A percentile compares a stretch with the other conserved stretches of the same genome.
phyloP scores from a whole-genome alignment of 2,113 vertebrate species.

The Scophthalmus maximus region DNA sequence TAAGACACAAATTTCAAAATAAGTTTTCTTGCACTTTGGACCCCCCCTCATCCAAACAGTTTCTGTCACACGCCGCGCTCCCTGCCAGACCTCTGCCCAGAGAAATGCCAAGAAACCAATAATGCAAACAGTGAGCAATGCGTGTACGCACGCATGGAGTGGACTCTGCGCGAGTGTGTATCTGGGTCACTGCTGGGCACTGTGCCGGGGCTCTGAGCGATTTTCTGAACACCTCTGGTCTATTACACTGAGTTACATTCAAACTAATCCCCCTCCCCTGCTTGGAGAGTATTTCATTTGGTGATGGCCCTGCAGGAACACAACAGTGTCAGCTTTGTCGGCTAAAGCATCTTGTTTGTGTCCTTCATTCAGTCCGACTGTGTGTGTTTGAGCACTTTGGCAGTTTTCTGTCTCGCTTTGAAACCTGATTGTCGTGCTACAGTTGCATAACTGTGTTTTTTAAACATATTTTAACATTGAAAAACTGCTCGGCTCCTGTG shows the following conservation, averaged over 20 bases:
- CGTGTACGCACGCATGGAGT: constrained; percentile 44
- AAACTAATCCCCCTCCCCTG: constrained; percentile 14
- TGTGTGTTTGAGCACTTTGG: neutral
- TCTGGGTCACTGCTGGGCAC: constrained; percentile 61
- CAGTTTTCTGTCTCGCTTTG: neutral
- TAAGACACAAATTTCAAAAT: constrained; percentile 19
- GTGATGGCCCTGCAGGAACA: constrained; percentile 9
- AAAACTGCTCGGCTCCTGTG: neutral
- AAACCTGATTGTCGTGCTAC: neutral
- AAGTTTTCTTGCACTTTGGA: constrained; percentile 41
- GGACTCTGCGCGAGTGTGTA: constrained; percentile 42
- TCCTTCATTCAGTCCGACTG: neutral
- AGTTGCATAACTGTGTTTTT: neutral
- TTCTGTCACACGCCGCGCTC: neutral
- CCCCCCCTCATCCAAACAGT: constrained; percentile 36
- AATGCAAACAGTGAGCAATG: constrained; percentile 46
- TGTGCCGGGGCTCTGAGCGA: constrained; percentile 3
- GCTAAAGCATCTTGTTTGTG: neutral
- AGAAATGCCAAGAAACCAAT: constrained; percentile 24
- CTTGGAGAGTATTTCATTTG: constrained; percentile 22
- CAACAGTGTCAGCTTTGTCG: constrained; percentile 15
- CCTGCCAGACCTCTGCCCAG: constrained; percentile 11
- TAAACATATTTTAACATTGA: neutral
- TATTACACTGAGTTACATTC: constrained; percentile 20
- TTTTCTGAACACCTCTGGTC: constrained; percentile 20